These are phyloP conservation scores for Pituophis catenifer DNA, from an alignment of 2,113 vertebrate genomes.

Conservation along the genomic window DNA sequence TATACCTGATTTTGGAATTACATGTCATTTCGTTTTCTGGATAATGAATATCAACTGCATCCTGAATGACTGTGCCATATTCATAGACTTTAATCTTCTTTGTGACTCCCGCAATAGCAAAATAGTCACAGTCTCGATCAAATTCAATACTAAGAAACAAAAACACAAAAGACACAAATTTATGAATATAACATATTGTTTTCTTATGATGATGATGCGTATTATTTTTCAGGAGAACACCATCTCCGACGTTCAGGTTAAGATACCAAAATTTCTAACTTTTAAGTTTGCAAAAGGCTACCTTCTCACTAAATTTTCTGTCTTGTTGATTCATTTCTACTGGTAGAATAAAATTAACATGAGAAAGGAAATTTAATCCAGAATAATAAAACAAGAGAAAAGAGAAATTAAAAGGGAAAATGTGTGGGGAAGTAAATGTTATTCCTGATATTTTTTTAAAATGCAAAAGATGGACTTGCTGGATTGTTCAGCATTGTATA, in stretches of 20 bases:
- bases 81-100: conserved; percentile 99
- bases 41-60: conserved; percentile 98
- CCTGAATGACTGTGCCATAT: conserved; percentile 98
- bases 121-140: conserved; percentile 99
- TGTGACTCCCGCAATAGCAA: conserved; percentile 97
- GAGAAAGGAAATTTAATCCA: background rate
- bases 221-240: background rate
- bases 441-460: background rate
- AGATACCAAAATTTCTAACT: background rate
- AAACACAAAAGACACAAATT: conserved; percentile 15
- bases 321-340: background rate
- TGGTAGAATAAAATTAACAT: background rate
- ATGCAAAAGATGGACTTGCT: background rate
- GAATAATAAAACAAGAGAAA: background rate
- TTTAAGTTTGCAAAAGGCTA: background rate
- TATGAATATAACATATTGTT: background rate
- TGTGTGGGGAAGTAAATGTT: background rate
- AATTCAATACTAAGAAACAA: conserved; percentile 89
- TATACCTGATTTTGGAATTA: conserved; percentile 99
- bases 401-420: background rate
- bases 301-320: background rate
- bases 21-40: conserved; percentile 99
- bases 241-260: background rate
- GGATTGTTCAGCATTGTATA: background rate
- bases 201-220: background rate